Evolutionary conservation across 2,888 invertebrate genomes (phyloP), one percentile per base, ranked within the genome.

Genomic region (Orthosia cruda): DNA sequence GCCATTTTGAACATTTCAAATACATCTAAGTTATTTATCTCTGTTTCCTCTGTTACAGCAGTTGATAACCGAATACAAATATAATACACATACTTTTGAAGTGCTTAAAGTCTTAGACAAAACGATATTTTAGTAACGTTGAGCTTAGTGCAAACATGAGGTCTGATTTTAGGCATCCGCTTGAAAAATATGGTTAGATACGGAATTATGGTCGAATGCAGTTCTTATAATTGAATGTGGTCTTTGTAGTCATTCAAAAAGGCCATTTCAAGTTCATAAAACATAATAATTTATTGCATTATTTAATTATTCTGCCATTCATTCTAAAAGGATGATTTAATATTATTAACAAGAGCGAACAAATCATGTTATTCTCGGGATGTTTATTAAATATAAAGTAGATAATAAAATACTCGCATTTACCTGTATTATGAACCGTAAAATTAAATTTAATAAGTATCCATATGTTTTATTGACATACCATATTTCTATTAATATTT

Each of bases 401-500:
- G 20, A 65, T 63, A 65, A 72, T 78, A 78, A 74, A 73, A 73
- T 69, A 65, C 20, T 61, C 13, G 23, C 59, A 73, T 81, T 83
- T 83, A 84, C 81, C 75, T 81, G 74, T 75, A 62, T 26, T 49
- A 66, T 52, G 23, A 23, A 61, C 54, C 59, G 64, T 81, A 59
- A 71, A 74, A 52, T 58, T 32, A 16, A n/a, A 67, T 68, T 66
- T n/a, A 32, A 52, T 55, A 62, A 59, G 20, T 49, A 59, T 59
- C 47, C 7, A 26, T 18, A 32, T n/a, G 16, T 63, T 66, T 23
- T 54, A 72, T 55, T 11, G 62, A 52, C 16, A 55, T 16, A 15
- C 18, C 4, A 20, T 7, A 18, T 62, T 18, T 20, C 15, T 47
- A 62, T 12, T 32, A 55, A 16, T 16, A 55, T 66, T 23, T 18